Percentiles rank a stretch among this genome's conserved stretches.
These are phyloP conservation scores for Hemicentrotus pulcherrimus DNA, from an alignment of 35 echinoderm and acorn worm genomes.

Conservation along the genomic window DNA sequence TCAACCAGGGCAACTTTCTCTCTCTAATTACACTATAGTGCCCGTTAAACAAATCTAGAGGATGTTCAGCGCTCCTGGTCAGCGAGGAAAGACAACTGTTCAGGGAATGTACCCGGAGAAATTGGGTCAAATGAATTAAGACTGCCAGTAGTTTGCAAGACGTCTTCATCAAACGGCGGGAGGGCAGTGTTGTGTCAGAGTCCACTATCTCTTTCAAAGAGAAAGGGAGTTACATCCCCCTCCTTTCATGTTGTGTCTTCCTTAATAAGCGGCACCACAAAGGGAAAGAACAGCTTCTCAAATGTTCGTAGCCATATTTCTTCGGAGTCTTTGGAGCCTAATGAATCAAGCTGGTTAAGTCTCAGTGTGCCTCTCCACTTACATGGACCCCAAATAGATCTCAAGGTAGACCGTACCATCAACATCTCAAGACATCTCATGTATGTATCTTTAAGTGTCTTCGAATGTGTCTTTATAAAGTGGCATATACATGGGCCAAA, in stretches of 20 bases:
- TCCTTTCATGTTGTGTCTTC: not conserved
- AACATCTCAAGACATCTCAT: not conserved
- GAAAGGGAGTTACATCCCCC: not conserved
- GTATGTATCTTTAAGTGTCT: too few relatives aligned
- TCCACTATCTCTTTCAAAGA: not conserved
- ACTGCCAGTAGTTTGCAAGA: not conserved
- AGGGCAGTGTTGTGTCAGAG: not conserved
- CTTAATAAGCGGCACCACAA: not conserved
- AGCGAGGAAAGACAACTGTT: not conserved
- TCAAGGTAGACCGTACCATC: not conserved
- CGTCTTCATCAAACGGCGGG: not conserved
- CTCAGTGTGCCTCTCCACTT: not conserved
- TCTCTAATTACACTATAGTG: not conserved
- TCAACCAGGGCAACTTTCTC: not conserved
- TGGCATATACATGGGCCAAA: too few relatives aligned
- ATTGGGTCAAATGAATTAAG: slow-evolving; percentile 13
- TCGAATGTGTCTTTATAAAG: too few relatives aligned
- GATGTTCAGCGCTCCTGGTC: not conserved
- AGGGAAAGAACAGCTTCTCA: not conserved
- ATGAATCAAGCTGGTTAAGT: not conserved
- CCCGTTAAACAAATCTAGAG: not conserved
- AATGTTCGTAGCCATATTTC: not conserved
- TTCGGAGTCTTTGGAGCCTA: not conserved
- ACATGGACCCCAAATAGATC: not conserved
- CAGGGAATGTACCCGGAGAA: not conserved